Conservation (phyloP, 2,113 vertebrate genomes). For the Gallinago media region DNA sequence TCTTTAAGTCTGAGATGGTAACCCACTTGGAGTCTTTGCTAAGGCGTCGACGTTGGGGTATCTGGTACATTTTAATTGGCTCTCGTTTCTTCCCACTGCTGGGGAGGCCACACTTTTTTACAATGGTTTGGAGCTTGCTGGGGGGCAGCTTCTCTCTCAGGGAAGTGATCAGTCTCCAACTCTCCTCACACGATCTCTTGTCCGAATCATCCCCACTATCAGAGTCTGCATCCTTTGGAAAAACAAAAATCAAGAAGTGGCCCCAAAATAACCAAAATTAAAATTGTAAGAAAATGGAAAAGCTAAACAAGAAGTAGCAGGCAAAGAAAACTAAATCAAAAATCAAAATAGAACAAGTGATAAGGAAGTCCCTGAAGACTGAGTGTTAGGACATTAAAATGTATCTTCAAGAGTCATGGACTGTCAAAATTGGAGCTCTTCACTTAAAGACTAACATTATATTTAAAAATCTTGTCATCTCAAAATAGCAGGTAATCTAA, state of each 20-base stretch:
- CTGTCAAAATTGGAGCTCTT: slow-evolving; percentile 42
- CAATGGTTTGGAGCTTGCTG: slow-evolving; percentile 99
- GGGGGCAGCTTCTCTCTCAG: slow-evolving; percentile 99
- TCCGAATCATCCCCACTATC: slow-evolving; percentile 99
- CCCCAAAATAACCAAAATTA: slow-evolving; percentile 93
- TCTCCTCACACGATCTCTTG: slow-evolving; percentile 99
- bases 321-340: slow-evolving; percentile 79
- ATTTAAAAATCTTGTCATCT: neutral
- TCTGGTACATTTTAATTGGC: slow-evolving; percentile 97
- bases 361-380: slow-evolving; percentile 55
- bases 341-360: slow-evolving; percentile 66
- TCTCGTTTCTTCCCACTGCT: slow-evolving; percentile 98
- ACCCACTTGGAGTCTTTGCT: slow-evolving; percentile 99
- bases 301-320: slow-evolving; percentile 75
- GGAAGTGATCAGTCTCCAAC: slow-evolving; percentile 99
- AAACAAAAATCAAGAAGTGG: slow-evolving; percentile 96
- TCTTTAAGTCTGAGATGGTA: slow-evolving; percentile 98
- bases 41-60: slow-evolving; percentile 93
- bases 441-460: slow-evolving; percentile 19
- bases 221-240: slow-evolving; percentile 98
- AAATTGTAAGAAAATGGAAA: slow-evolving; percentile 87
- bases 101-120: slow-evolving; percentile 98
- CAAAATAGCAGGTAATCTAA: slow-evolving; percentile 1
- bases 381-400: slow-evolving; percentile 39
- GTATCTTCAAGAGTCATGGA: slow-evolving; percentile 29